Evolutionary conservation across 1,140 invertebrate species (phyloP), one percentile per base, ranked within the genome.

Genomic region (Drosophila bifasciata): DNA sequence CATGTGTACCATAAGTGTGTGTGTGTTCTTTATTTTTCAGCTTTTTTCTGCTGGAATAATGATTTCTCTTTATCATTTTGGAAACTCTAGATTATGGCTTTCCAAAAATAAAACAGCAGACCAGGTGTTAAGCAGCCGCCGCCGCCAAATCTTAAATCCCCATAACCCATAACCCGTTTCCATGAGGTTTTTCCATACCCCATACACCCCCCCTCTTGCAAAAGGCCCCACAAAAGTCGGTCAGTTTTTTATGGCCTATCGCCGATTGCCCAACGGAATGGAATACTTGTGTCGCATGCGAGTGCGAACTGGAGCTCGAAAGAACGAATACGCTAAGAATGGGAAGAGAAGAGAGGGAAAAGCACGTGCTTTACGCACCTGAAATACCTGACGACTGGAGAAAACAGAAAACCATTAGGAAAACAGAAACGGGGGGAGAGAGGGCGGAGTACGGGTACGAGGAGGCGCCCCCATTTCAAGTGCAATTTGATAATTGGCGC

Each of bases 341-440:
- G 40, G 50, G 58, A 60, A 40, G 21, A n/a, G n/a, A n/a, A n/a
- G n/a, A n/a, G n/a, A 32, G 58, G 36, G 39, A 72, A 85, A 72
- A 70, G 77, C 81, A 85, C 81, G 83, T 85, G 81, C 73, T 86
- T 68, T 60, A 67, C 59, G 58, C 73, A 73, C 16, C 58, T n/a
- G 56, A 46, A 66, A 64, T 49, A 64, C 28, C 44, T 49, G 23
- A 13, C 11, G 11, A 36, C 11, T 36, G 19, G 32, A 36, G 32
- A 36, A 32, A 16, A 25, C 15, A 23, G 6, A 25, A 16, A 9
- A 15, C 21, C 23, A n/a, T 16, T n/a, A 28, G 5, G 49, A 51
- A 28, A 16, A 28, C n/a, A 15, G 8, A 7, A 51, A 25, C 16
- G 51, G 17, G 39, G 60, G 6, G 28, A 21, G 23, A 8, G 53